Evolutionary conservation across 2,888 invertebrate genomes (phyloP).

Genomic region (Parascotia fuliginaria): DNA sequence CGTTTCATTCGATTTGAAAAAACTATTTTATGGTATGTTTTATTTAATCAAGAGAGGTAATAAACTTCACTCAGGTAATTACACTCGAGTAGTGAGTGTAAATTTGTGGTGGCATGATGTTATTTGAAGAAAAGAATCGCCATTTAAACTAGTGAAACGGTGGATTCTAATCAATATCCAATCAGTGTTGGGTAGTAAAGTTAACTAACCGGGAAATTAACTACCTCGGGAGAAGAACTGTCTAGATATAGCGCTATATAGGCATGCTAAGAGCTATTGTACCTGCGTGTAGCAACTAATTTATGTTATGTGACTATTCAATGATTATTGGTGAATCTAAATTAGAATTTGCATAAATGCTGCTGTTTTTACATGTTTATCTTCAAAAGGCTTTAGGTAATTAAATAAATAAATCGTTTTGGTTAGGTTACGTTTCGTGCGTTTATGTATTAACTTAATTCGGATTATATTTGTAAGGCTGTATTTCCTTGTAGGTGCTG

Average conservation of each 20-base stretch:
- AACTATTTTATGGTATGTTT: conserved; percentile 71
- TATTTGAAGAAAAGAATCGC: conserved; percentile 75
- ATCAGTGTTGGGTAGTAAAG: conserved; percentile 79
- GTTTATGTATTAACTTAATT: no score
- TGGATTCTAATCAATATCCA: conserved; percentile 84
- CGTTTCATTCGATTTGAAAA: conserved; percentile 49
- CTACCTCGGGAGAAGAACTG: conserved; percentile 58
- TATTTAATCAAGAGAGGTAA: conserved; percentile 75
- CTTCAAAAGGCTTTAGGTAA: not conserved
- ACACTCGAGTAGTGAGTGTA: conserved; percentile 80
- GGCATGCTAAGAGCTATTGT: conserved; percentile 7
- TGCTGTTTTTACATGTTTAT: not conserved
- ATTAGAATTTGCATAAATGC: not conserved
- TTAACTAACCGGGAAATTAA: conserved; percentile 85
- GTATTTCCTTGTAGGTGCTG: no score
- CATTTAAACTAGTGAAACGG: conserved; percentile 75
- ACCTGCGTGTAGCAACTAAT: conserved; percentile 6
- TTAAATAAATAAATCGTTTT: not conserved
- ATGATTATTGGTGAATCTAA: not conserved
- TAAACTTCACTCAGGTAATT: conserved; percentile 76
- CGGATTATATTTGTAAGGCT: no score
- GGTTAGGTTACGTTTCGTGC: not conserved
- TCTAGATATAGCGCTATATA: conserved; percentile 35
- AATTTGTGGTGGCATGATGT: conserved; percentile 77
- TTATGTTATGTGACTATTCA: conserved; percentile 6